Evolutionary conservation across 2,113 vertebrate genomes (phyloP).

Genomic region (Takifugu flavidus): DNA sequence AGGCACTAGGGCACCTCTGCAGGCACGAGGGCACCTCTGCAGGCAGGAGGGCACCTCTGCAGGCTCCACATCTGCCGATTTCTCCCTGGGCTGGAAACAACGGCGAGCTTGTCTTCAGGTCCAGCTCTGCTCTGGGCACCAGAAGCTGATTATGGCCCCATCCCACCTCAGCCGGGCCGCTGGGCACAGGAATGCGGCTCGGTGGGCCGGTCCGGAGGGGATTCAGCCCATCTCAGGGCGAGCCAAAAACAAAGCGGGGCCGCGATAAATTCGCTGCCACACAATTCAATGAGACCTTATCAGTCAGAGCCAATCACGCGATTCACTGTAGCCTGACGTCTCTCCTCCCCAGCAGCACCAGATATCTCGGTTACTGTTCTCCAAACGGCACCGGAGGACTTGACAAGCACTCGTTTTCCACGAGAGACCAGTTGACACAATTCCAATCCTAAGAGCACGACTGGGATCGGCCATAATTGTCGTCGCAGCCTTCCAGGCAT

Average conservation of each 20-base stretch:
- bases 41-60: conserved; percentile 20
- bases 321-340: conserved; percentile 23
- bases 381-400: neutral
- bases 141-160: conserved; percentile 69
- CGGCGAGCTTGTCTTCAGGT: conserved; percentile 63
- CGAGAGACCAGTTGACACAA: neutral
- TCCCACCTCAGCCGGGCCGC: conserved; percentile 59
- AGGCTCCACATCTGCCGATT: conserved; percentile 25
- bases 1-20: conserved; percentile 44
- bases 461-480: conserved; percentile 1
- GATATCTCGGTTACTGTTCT: neutral
- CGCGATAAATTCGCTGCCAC: conserved; percentile 41
- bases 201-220: conserved; percentile 41
- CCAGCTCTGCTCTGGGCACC: conserved; percentile 53
- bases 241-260: conserved; percentile 41
- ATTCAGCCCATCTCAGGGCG: conserved; percentile 44
- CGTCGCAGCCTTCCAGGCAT: neutral
- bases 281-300: conserved; percentile 69
- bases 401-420: neutral
- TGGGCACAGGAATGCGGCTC: conserved; percentile 64
- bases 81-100: conserved; percentile 56
- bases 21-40: conserved; percentile 41
- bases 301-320: conserved; percentile 23
- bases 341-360: conserved; percentile 5
- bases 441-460: neutral